These are phyloP conservation scores for Nestor notabilis DNA, from an alignment of 2,113 vertebrate genomes.

Conservation along the genomic window DNA sequence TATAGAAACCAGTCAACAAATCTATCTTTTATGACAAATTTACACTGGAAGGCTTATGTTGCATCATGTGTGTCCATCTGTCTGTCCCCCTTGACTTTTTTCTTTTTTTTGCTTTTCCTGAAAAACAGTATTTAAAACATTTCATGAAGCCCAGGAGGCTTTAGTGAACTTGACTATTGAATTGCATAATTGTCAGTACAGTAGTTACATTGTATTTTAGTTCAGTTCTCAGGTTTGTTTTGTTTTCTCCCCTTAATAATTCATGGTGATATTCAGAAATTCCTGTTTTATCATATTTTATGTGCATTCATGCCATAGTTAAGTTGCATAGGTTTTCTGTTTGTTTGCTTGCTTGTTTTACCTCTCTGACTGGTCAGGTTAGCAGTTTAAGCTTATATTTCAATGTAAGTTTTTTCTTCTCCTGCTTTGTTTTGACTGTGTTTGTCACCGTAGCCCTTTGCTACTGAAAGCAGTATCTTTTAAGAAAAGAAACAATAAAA, in stretches of 20 bases:
- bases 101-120: too few species aligned
- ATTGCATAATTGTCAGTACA: neutral
- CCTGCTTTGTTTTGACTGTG: neutral
- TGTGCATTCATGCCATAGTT: neutral
- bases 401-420: neutral
- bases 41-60: neutral
- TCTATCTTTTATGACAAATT: neutral
- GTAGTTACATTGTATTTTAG: neutral
- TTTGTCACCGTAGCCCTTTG: neutral
- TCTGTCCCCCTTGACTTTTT: accelerated
- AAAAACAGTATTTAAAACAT: neutral
- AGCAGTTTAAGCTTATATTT: neutral
- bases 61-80: neutral
- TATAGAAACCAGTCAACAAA: neutral
- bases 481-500: neutral
- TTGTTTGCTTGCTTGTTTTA: neutral
- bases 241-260: neutral
- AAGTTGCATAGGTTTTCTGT: neutral
- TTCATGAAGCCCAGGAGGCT: accelerated
- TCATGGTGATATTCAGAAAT: neutral
- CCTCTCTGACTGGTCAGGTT: neutral
- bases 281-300: neutral
- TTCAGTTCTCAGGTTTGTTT: neutral
- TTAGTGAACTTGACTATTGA: neutral
- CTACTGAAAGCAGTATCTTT: neutral